Percentiles rank a stretch among this genome's conserved stretches.
These are phyloP conservation scores for Orycteropus afer DNA, from an alignment of 2,113 vertebrate genomes.

Conservation along the genomic window DNA sequence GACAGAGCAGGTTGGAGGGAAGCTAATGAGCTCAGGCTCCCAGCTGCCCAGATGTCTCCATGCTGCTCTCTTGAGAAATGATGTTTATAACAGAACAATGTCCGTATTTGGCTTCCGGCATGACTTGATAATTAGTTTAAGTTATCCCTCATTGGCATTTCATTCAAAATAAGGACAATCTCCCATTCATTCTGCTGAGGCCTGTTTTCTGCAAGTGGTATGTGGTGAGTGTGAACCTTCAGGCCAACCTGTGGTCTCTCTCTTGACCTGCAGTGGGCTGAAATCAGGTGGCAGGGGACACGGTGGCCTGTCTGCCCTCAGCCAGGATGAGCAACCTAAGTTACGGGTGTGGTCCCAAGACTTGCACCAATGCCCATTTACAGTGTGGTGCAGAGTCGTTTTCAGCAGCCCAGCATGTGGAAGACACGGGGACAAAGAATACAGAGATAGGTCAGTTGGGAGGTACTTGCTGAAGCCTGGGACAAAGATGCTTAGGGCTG, in stretches of 20 bases:
- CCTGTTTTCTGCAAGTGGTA: neutral
- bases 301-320: neutral
- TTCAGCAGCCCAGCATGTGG: neutral
- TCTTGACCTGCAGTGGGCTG: neutral
- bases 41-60: constrained; percentile 64
- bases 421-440: neutral
- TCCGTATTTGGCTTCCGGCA: constrained; percentile 71
- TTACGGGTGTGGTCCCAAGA: neutral
- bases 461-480: neutral
- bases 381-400: neutral
- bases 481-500: neutral
- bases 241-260: neutral
- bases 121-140: constrained; percentile 70
- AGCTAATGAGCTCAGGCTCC: constrained; percentile 35
- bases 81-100: constrained; percentile 68
- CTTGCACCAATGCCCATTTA: neutral
- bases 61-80: constrained; percentile 46
- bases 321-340: neutral
- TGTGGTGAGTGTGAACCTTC: neutral
- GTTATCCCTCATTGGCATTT: constrained; percentile 51
- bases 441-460: neutral
- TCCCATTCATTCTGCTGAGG: constrained; percentile 52
- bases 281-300: neutral
- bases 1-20: neutral
- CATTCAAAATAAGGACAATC: constrained; percentile 54